phyloP scores from a whole-genome alignment of 1,140 invertebrate genomes.

The Papilio dardanus region DNA sequence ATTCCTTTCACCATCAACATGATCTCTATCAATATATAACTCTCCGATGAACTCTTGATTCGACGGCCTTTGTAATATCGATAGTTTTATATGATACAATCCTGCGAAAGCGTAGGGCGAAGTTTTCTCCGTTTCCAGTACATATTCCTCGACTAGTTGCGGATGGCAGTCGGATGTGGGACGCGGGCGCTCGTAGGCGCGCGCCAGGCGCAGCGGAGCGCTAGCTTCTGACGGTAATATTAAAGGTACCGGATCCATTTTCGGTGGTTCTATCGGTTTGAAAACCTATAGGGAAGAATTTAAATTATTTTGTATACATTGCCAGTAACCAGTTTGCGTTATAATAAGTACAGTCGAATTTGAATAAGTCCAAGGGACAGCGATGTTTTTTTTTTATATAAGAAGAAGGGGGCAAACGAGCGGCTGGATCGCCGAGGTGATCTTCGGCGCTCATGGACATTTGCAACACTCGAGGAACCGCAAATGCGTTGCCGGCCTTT shows the following conservation, averaged over 20 bases:
- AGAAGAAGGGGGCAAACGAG: too few species aligned
- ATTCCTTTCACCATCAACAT: constrained; percentile 90
- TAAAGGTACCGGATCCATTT: constrained; percentile 73
- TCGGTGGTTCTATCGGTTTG: constrained; percentile 74
- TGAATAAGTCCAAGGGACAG: too few species aligned
- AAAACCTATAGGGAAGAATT: constrained; percentile 63
- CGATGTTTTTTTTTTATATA: too few species aligned
- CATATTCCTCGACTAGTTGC: constrained; percentile 93
- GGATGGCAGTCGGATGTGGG: constrained; percentile 90
- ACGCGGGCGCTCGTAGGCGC: constrained; percentile 86
- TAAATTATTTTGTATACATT: not conserved
- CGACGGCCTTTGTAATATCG: constrained; percentile 91
- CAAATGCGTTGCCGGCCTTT: too few species aligned
- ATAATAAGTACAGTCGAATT: too few species aligned
- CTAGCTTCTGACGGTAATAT: constrained; percentile 64
- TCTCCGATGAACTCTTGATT: constrained; percentile 95
- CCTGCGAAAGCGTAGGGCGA: constrained; percentile 80
- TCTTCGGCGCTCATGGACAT: too few species aligned
- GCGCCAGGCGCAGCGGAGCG: constrained; percentile 66
- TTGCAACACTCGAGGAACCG: too few species aligned
- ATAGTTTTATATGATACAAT: constrained; percentile 92
- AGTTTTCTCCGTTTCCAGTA: constrained; percentile 90
- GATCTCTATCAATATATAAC: constrained; percentile 94
- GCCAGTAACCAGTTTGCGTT: too few species aligned
- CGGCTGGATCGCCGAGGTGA: too few species aligned